phyloP scores from a whole-genome alignment of 2,888 invertebrate species.

The Cabera pusaria region DNA sequence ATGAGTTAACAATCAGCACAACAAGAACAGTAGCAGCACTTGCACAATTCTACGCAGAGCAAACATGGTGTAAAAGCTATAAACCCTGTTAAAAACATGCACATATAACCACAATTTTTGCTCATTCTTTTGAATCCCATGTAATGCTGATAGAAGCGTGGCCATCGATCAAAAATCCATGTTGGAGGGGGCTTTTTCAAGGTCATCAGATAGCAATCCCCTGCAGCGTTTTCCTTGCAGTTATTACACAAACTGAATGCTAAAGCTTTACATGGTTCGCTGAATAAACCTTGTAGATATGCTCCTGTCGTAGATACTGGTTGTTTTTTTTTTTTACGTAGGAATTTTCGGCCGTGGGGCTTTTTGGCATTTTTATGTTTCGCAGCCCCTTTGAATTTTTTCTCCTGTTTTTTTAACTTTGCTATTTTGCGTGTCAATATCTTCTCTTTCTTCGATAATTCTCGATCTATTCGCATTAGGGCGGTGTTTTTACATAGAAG shows the following conservation, averaged over 20 bases:
- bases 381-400: constrained; percentile 34
- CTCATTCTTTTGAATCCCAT: constrained; percentile 30
- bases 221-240: constrained; percentile 32
- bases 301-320: too few species aligned
- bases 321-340: too few species aligned
- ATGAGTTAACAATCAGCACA: constrained; percentile 42
- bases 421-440: constrained; percentile 28
- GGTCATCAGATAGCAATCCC: constrained; percentile 47
- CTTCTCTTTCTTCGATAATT: constrained; percentile 37
- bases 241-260: too few species aligned
- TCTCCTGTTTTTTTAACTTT: constrained; percentile 22
- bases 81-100: constrained; percentile 38
- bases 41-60: constrained; percentile 44
- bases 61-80: constrained; percentile 52
- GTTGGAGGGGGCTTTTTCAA: constrained; percentile 42
- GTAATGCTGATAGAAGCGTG: constrained; percentile 39
- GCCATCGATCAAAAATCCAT: constrained; percentile 43
- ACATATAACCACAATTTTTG: constrained; percentile 32
- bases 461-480: too few species aligned
- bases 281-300: constrained; percentile 21
- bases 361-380: constrained; percentile 42
- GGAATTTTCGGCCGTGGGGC: too few species aligned
- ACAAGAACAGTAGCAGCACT: constrained; percentile 47
- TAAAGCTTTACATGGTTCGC: too few species aligned
- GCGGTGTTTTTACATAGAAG: too few species aligned